phyloP scores from a whole-genome alignment of 2,797 vertebrate species.

The Chrysocyon brachyurus region DNA sequence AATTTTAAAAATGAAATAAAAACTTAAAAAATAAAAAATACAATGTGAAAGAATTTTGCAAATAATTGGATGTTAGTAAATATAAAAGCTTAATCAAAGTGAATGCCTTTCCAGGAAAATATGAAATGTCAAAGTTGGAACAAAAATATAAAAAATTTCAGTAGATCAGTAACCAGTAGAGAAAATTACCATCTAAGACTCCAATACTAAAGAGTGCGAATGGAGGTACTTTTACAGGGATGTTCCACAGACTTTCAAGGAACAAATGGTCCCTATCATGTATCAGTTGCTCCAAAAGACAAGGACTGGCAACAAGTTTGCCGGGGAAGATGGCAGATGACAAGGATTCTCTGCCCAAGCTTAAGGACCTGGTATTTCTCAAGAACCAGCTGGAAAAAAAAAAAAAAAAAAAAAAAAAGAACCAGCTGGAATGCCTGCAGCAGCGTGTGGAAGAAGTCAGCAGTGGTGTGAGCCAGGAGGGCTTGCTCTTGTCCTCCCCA shows the following conservation, averaged over 20 bases:
- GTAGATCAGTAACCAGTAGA: not conserved
- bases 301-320: not conserved
- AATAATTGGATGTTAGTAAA: not conserved
- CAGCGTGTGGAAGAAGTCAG: constrained; percentile 92
- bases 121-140: not conserved
- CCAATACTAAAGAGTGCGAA: not conserved
- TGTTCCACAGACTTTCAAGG: not conserved
- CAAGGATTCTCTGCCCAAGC: constrained; percentile 94
- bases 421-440: constrained; percentile 94
- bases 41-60: not conserved
- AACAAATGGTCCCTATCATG: not conserved
- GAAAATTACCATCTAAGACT: not conserved
- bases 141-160: not conserved
- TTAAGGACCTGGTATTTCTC: constrained; percentile 95
- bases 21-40: not conserved
- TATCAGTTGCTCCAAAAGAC: not conserved
- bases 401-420: constrained; percentile 84
- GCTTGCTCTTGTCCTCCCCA: constrained; percentile 93
- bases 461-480: constrained; percentile 93
- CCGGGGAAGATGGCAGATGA: too few relatives aligned
- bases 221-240: not conserved
- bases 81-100: not conserved
- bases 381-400: constrained; percentile 93
- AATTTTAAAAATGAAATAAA: not conserved
- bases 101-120: not conserved